phyloP scores from a whole-genome alignment of 1,140 invertebrate species.

The Drosophila seguyi region DNA sequence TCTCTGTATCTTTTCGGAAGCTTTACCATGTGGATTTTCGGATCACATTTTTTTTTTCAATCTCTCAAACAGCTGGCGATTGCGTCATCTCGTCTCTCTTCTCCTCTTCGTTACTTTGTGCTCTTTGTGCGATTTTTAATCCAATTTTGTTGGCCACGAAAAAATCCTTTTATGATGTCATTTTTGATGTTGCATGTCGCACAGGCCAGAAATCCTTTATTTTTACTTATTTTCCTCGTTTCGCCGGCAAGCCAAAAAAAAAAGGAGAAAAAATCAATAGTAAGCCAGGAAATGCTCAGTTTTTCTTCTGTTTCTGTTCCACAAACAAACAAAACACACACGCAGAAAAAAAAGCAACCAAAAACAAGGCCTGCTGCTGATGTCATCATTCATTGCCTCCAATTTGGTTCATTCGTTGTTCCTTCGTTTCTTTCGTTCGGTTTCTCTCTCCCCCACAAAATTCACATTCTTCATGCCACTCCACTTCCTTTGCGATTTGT shows the following conservation, averaged over 20 bases:
- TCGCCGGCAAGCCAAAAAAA: background rate
- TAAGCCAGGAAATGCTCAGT: slow-evolving; percentile 21
- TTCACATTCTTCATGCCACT: background rate
- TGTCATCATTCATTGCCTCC: slow-evolving; percentile 40
- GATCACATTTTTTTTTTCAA: slow-evolving; percentile 39
- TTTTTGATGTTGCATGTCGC: slow-evolving; percentile 36
- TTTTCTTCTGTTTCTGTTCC: slow-evolving; percentile 2
- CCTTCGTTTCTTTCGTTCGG: background rate
- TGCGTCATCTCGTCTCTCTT: slow-evolving; percentile 39
- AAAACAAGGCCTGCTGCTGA: slow-evolving; percentile 20
- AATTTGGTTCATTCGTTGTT: slow-evolving; percentile 8
- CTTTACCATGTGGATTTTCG: slow-evolving; percentile 44
- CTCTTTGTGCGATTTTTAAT: slow-evolving; percentile 35
- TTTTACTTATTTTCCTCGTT: background rate
- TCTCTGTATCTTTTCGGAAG: slow-evolving; percentile 35
- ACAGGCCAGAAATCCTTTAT: slow-evolving; percentile 21
- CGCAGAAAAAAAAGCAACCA: background rate
- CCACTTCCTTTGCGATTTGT: slow-evolving; percentile 11
- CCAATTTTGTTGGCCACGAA: slow-evolving; percentile 32
- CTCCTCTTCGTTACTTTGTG: slow-evolving; percentile 6
- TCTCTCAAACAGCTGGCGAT: slow-evolving; percentile 53
- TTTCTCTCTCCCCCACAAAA: background rate
- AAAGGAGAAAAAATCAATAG: slow-evolving; percentile 30
- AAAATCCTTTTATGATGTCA: slow-evolving; percentile 51
- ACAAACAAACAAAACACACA: slow-evolving; percentile 23